Percentiles rank a stretch among this genome's conserved stretches.
These are phyloP conservation scores for Tetramorium alpestre DNA, from an alignment of 1,140 invertebrate genomes.

Conservation along the genomic window DNA sequence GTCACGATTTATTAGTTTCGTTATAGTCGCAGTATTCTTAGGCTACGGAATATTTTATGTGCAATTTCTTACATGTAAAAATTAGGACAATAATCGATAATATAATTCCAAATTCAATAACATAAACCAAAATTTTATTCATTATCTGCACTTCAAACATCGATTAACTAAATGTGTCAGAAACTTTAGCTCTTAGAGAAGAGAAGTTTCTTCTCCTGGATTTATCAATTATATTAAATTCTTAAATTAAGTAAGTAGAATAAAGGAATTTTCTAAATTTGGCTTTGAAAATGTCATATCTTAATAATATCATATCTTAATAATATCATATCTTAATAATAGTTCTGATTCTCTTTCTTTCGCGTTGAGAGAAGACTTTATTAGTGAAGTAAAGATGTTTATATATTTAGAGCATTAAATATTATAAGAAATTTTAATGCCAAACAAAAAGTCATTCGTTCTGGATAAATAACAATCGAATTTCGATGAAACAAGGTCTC, in stretches of 20 bases:
- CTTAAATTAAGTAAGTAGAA: background rate
- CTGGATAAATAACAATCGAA: background rate
- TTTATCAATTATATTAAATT: background rate
- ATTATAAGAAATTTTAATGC: background rate
- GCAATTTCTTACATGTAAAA: background rate
- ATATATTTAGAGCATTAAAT: background rate
- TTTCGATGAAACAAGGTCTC: too few species aligned
- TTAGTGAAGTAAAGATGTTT: background rate
- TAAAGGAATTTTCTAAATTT: background rate
- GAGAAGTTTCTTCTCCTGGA: too few species aligned
- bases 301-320: background rate
- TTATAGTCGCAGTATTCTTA: background rate
- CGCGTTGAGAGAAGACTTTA: background rate
- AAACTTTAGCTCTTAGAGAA: background rate
- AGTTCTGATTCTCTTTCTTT: background rate
- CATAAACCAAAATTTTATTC: background rate
- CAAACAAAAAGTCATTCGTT: background rate
- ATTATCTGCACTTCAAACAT: background rate
- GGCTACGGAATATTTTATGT: background rate
- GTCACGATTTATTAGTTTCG: constrained; percentile 17
- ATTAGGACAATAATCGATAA: background rate
- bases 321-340: background rate
- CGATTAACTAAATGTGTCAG: background rate
- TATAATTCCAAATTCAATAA: background rate
- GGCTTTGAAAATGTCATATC: background rate